Evolutionary conservation across 2,888 invertebrate species (phyloP), one percentile per base, ranked within the genome.

Genomic region (Holacanthella duospinosa): DNA sequence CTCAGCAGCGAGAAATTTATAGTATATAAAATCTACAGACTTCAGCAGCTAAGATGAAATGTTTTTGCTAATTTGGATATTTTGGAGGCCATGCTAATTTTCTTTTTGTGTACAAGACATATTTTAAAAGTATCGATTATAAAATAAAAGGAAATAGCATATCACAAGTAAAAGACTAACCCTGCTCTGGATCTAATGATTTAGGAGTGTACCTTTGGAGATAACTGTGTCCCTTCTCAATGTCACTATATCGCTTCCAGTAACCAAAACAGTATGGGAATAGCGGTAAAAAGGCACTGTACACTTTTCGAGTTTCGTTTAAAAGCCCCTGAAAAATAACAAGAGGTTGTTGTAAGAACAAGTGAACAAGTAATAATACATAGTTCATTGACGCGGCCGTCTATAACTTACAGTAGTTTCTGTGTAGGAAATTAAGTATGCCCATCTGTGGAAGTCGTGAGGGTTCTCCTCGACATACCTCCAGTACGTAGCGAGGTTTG

Each of bases 261-360:
- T 75, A 75, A 6, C 74, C 75, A 69, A 74, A 75, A 61, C 75
- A 75, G 60, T 75, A 75, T 0, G 75, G 75, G 59, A 74, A 75
- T 27, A 75, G 59, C 2, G 75, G 75, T 48, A 75, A 66, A 67
- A 75, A 75, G 1, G 74, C 74, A 59, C 74, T 73, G 60, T 74
- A 75, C 1, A 73, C 75, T 43, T 69, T 70, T 1, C 75, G 71
- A 24, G 70, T 73, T 25, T 70, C 68, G 24, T 71, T 68, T 16
- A 75, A 61, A 61, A 74, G 73, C 55, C 71, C 64, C 74, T 74
- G 62, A 1, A 66, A 60, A 62, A 56, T 57, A 57, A 53, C 44
- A 60, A 24, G n/a, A n/a, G n/a, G n/a, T n/a, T n/a, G n/a, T n/a
- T n/a, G n/a, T n/a, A n/a, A n/a, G n/a, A 36, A 29, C 55, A 61